phyloP scores from a whole-genome alignment of 2,113 vertebrate species.

The Bettongia penicillata region DNA sequence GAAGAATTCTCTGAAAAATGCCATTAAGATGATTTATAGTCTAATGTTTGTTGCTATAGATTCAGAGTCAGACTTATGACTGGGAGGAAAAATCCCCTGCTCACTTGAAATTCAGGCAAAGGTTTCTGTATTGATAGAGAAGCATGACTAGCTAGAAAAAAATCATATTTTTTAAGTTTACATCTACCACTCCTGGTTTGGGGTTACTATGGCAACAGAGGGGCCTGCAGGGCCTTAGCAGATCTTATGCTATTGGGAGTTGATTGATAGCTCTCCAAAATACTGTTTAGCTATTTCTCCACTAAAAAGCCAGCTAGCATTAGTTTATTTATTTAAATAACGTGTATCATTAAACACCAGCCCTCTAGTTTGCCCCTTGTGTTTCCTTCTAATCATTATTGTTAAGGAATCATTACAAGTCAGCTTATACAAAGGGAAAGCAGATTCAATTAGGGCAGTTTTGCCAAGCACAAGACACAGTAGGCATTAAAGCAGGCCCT shows the following conservation, averaged over 20 bases:
- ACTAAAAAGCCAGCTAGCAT: conserved; percentile 60
- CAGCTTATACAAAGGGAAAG: conserved; percentile 40
- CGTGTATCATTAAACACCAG: conserved; percentile 54
- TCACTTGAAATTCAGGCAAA: conserved; percentile 78
- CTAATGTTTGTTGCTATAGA: conserved; percentile 88
- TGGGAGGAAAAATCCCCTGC: conserved; percentile 63
- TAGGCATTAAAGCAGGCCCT: fast-evolving
- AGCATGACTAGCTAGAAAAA: conserved; percentile 67
- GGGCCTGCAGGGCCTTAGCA: conserved; percentile 8
- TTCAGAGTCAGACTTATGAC: conserved; percentile 79
- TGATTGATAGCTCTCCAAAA: conserved; percentile 53
- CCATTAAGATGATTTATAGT: conserved; percentile 88
- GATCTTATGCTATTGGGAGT: neutral
- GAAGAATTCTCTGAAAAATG: conserved; percentile 84
- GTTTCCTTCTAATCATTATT: conserved; percentile 62
- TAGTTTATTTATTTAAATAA: conserved; percentile 71
- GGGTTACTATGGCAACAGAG: conserved; percentile 72
- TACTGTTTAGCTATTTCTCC: conserved; percentile 46
- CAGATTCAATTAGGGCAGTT: conserved; percentile 28
- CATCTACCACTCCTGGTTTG: conserved; percentile 80
- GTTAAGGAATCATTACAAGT: conserved; percentile 60
- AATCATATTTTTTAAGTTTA: conserved; percentile 81
- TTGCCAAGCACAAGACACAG: neutral
- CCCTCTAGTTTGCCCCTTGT: neutral
- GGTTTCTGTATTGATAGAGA: conserved; percentile 72